phyloP scores from a whole-genome alignment of 2,113 vertebrate genomes.

The Solenodon paradoxus region DNA sequence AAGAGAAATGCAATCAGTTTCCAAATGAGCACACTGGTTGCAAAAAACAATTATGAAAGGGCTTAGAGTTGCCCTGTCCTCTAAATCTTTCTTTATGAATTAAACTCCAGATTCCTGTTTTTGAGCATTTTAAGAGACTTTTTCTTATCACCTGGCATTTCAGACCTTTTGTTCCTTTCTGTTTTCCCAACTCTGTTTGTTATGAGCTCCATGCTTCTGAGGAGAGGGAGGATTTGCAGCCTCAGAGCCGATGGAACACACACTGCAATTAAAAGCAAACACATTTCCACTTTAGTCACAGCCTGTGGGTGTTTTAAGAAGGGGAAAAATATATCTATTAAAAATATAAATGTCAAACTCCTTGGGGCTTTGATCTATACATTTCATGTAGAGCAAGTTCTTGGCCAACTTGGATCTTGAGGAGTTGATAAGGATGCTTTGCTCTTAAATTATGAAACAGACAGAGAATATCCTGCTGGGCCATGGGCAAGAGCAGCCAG shows the following conservation, averaged over 20 bases:
- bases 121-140: conserved; percentile 74
- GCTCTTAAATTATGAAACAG: not conserved
- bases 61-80: conserved; percentile 33
- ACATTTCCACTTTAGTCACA: conserved; percentile 60
- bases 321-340: conserved; percentile 52
- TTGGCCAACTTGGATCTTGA: conserved; percentile 1
- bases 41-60: conserved; percentile 65
- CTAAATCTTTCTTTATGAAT: conserved; percentile 75
- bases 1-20: conserved; percentile 23
- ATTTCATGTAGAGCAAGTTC: conserved; percentile 24
- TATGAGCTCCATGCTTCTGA: conserved; percentile 54
- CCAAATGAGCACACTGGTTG: conserved; percentile 42
- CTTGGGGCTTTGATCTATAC: conserved; percentile 49
- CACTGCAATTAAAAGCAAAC: conserved; percentile 69
- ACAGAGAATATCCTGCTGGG: not conserved
- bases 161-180: conserved; percentile 37
- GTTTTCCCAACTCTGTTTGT: conserved; percentile 61
- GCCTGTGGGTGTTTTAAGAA: conserved; percentile 60
- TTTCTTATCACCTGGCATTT: conserved; percentile 55
- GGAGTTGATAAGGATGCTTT: conserved; percentile 6
- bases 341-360: conserved; percentile 69
- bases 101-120: conserved; percentile 65
- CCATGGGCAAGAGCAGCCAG: not conserved
- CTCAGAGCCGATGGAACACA: not conserved
- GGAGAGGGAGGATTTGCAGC: conserved; percentile 52